Evolutionary conservation across 1,140 invertebrate genomes (phyloP).

Genomic region (Ectropis grisescens): DNA sequence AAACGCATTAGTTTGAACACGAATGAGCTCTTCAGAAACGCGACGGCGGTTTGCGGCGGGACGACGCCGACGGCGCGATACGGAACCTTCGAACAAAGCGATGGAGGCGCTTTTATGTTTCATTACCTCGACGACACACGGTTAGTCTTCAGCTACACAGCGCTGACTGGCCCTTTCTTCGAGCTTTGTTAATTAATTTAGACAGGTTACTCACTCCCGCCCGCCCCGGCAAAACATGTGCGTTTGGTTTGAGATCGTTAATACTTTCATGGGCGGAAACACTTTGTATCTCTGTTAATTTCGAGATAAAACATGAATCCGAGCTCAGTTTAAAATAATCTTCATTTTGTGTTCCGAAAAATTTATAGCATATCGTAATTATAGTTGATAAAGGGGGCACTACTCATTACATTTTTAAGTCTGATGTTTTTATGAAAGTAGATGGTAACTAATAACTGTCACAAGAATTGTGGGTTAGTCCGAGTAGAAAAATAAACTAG

Average conservation of each 20-base stretch:
- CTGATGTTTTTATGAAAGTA: too few species aligned
- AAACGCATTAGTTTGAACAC: constrained; percentile 53
- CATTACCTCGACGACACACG: constrained; percentile 13
- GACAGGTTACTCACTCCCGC: constrained; percentile 38
- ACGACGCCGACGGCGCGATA: too few species aligned
- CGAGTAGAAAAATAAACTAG: too few species aligned
- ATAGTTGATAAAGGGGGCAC: too few species aligned
- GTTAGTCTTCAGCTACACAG: constrained; percentile 30
- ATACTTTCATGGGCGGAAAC: constrained; percentile 32
- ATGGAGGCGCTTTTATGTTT: constrained; percentile 27
- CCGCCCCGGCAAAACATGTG: constrained; percentile 23
- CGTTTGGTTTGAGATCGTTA: constrained; percentile 20
- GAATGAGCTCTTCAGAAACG: constrained; percentile 57
- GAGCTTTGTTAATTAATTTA: constrained; percentile 48
- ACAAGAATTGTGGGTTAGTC: too few species aligned
- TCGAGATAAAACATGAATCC: constrained; percentile 24
- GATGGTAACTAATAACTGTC: too few species aligned
- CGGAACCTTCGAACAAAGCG: too few species aligned
- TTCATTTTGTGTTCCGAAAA: too few species aligned
- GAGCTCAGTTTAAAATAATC: constrained; percentile 3
- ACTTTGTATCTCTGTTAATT: constrained; percentile 37
- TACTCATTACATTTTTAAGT: too few species aligned
- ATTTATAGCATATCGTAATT: too few species aligned
- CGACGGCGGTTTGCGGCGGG: constrained; percentile 23
- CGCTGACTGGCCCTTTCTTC: constrained; percentile 15